Evolutionary conservation across 2,888 invertebrate genomes (phyloP).

Genomic region (Monopis laevigella): DNA sequence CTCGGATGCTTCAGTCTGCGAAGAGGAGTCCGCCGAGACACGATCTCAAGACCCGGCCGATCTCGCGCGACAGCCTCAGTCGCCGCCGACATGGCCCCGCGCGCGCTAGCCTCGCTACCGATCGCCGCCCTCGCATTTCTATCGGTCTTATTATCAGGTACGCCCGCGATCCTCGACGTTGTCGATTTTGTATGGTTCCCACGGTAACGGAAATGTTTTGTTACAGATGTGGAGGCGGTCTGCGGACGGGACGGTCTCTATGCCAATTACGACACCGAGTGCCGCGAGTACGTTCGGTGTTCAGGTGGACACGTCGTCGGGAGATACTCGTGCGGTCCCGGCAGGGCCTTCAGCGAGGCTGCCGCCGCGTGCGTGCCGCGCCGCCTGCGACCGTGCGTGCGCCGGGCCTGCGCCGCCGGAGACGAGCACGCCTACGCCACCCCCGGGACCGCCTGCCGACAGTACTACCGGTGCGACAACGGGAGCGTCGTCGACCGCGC

Average conservation of each 20-base stretch:
- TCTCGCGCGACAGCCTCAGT: slow-evolving; percentile 28
- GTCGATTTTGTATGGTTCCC: not conserved
- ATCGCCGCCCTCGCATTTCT: slow-evolving; percentile 23
- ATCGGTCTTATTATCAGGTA: no score
- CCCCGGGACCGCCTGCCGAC: slow-evolving; percentile 64
- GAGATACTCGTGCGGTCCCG: slow-evolving; percentile 44
- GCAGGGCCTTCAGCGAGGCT: slow-evolving; percentile 49
- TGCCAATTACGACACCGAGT: slow-evolving; percentile 51
- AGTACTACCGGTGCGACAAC: slow-evolving; percentile 66
- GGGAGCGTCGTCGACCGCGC: slow-evolving; percentile 52
- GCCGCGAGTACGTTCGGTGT: slow-evolving; percentile 56
- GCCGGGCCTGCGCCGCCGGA: slow-evolving; percentile 39
- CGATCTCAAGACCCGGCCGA: not conserved
- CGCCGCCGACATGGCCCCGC: slow-evolving; percentile 55
- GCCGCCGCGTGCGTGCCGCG: slow-evolving; percentile 48
- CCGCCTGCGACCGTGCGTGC: slow-evolving; percentile 41
- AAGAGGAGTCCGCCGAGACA: not conserved
- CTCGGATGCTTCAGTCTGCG: slow-evolving; percentile 8
- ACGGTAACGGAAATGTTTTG: not conserved
- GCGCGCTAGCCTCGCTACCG: slow-evolving; percentile 34
- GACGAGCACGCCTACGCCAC: slow-evolving; percentile 58
- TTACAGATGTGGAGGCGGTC: slow-evolving; percentile 29
- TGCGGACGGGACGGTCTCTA: slow-evolving; percentile 50
- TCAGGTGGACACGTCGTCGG: slow-evolving; percentile 32
- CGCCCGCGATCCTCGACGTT: no score